phyloP scores from a whole-genome alignment of 53 echinoderm and acorn worm genomes.

The Hippasteria phrygiana region DNA sequence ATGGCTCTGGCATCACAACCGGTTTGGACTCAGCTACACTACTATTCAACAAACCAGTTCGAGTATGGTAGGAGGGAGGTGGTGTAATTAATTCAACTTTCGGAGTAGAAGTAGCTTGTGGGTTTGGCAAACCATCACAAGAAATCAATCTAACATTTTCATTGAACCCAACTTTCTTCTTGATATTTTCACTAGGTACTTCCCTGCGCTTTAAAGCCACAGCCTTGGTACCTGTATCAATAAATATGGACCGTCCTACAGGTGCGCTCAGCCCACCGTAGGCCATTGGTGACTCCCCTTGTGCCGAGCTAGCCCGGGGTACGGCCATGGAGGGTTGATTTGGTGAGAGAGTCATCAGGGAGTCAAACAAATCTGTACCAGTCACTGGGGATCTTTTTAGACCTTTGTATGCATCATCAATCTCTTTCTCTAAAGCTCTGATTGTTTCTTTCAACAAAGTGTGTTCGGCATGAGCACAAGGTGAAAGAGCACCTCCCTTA shows the following conservation, averaged over 20 bases:
- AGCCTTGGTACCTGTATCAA: background rate
- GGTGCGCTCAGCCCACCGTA: background rate
- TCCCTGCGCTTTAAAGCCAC: background rate
- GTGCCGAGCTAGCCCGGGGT: background rate
- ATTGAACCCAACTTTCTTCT: background rate
- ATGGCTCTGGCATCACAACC: slow-evolving; percentile 25
- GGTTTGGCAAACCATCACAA: background rate
- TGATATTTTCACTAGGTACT: background rate
- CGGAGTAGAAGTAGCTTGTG: background rate
- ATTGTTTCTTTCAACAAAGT: background rate
- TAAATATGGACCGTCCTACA: background rate
- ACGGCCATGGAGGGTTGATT: background rate
- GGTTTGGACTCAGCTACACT: background rate
- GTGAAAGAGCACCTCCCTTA: background rate
- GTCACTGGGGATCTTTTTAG: background rate
- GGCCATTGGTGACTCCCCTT: background rate
- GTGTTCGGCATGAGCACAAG: background rate
- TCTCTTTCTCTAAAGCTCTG: too few species aligned
- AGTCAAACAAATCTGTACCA: background rate
- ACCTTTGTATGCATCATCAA: background rate
- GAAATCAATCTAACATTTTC: background rate
- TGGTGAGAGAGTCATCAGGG: background rate
- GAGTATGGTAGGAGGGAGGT: background rate
- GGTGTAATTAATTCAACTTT: background rate
- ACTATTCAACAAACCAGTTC: background rate